phyloP scores from a whole-genome alignment of 2,888 invertebrate species.

The Hyppa rectilinea region DNA sequence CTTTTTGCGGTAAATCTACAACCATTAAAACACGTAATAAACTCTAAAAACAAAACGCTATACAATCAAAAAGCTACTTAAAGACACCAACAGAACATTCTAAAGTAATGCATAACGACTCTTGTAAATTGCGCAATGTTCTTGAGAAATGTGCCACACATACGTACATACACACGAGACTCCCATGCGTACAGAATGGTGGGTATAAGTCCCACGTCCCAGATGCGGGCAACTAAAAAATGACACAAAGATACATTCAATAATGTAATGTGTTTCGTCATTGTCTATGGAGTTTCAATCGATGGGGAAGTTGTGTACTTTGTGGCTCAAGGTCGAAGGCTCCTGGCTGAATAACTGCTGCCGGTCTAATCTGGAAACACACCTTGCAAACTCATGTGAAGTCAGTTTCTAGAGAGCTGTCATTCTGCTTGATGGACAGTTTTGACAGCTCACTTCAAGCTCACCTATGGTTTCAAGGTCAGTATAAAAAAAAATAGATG shows the following conservation, averaged over 20 bases:
- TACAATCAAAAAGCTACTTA: slow-evolving; percentile 31
- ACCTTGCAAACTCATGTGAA: no score
- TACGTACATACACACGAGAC: slow-evolving; percentile 49
- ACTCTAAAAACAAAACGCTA: slow-evolving; percentile 30
- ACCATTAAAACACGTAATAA: slow-evolving; percentile 24
- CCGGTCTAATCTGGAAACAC: no score
- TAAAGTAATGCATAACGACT: slow-evolving; percentile 66
- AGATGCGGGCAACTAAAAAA: slow-evolving; percentile 64
- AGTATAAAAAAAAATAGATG: no score
- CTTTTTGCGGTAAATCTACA: background rate
- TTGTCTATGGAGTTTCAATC: slow-evolving; percentile 35
- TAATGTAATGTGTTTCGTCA: slow-evolving; percentile 69
- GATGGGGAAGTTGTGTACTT: slow-evolving; percentile 15
- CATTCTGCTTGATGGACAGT: no score
- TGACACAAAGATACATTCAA: slow-evolving; percentile 58
- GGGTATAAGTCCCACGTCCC: slow-evolving; percentile 81
- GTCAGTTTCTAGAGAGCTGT: no score
- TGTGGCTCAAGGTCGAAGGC: slow-evolving; percentile 20
- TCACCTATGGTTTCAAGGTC: no score
- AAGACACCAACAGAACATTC: slow-evolving; percentile 47
- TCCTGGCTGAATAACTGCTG: background rate
- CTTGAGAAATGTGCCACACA: slow-evolving; percentile 64
- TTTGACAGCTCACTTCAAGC: no score
- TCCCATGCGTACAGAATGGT: slow-evolving; percentile 70
- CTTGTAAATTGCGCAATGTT: slow-evolving; percentile 58